Evolutionary conservation across 2,888 invertebrate genomes (phyloP).

Genomic region (Junonia oenone): DNA sequence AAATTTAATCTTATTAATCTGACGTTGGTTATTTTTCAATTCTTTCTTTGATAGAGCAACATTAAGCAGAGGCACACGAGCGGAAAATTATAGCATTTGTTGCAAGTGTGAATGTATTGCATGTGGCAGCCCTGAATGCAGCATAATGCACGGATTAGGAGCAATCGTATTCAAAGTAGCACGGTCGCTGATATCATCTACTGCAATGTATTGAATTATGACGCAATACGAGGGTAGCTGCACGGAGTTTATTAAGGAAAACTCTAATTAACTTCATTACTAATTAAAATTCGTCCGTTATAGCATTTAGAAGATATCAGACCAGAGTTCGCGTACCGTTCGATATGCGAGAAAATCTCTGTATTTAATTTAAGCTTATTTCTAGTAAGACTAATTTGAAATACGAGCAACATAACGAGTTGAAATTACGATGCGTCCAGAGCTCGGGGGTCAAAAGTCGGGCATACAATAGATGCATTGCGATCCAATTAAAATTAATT

Average conservation of each 20-base stretch:
- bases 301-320: background rate
- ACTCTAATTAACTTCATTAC: background rate
- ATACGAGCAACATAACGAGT: slow-evolving; percentile 29
- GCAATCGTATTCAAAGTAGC: slow-evolving; percentile 35
- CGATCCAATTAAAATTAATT: slow-evolving; percentile 75
- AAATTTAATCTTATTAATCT: slow-evolving; percentile 24
- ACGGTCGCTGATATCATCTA: slow-evolving; percentile 26
- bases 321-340: slow-evolving; percentile 1
- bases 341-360: slow-evolving; percentile 4
- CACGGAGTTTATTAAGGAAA: background rate
- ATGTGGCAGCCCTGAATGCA: slow-evolving; percentile 47
- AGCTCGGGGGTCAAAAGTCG: slow-evolving; percentile 53
- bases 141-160: slow-evolving; percentile 45
- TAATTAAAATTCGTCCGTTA: background rate
- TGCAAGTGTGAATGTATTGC: slow-evolving; percentile 50
- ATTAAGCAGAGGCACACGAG: slow-evolving; percentile 61
- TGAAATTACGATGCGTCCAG: slow-evolving; percentile 40
- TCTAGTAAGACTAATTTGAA: slow-evolving; percentile 24
- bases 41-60: slow-evolving; percentile 45
- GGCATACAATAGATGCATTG: slow-evolving; percentile 45
- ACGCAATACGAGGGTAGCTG: slow-evolving; percentile 3
- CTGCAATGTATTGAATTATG: slow-evolving; percentile 22
- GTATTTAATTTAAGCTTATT: slow-evolving; percentile 21
- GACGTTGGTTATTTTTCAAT: slow-evolving; percentile 42
- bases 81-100: slow-evolving; percentile 71